phyloP scores from a whole-genome alignment of 1,140 invertebrate genomes.

The Sogatella furcifera region DNA sequence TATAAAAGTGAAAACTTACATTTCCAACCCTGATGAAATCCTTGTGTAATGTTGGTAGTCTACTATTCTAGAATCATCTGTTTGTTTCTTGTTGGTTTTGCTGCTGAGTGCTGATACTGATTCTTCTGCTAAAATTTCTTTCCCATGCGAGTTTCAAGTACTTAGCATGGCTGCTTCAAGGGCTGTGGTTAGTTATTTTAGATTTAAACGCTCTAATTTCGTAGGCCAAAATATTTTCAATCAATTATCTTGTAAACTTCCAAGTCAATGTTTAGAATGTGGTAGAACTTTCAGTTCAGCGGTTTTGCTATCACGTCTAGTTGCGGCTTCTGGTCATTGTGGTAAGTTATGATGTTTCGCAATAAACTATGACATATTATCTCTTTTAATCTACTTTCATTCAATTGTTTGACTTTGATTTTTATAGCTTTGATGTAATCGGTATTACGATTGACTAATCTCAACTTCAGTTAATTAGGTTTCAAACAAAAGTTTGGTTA shows the following conservation, averaged over 20 bases:
- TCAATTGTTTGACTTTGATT: constrained; percentile 30
- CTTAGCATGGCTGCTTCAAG: constrained; percentile 29
- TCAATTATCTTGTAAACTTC: constrained; percentile 23
- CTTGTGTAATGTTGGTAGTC: too few relatives aligned
- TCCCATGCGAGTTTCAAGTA: too few relatives aligned
- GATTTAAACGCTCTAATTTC: constrained; percentile 28
- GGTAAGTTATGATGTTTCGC: constrained; percentile 21
- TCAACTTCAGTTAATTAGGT: too few relatives aligned
- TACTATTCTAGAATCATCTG: too few relatives aligned
- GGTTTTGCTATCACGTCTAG: constrained; percentile 19
- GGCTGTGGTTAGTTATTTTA: constrained; percentile 29
- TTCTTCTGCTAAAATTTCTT: too few relatives aligned
- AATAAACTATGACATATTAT: constrained; percentile 8
- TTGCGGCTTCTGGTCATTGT: constrained; percentile 17
- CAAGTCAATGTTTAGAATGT: constrained; percentile 28
- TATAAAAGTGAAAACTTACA: too few relatives aligned
- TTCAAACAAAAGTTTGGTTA: too few relatives aligned
- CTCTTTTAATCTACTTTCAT: constrained; percentile 32
- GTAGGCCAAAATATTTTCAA: constrained; percentile 23
- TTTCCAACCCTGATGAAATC: too few relatives aligned
- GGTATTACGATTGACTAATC: too few relatives aligned
- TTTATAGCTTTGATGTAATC: neutral
- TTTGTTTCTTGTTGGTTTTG: too few relatives aligned
- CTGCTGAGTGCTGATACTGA: too few relatives aligned
- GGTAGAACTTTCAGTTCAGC: constrained; percentile 21